Conservation (phyloP, 1,140 invertebrate species). For the Pseudoatta argentina region DNA sequence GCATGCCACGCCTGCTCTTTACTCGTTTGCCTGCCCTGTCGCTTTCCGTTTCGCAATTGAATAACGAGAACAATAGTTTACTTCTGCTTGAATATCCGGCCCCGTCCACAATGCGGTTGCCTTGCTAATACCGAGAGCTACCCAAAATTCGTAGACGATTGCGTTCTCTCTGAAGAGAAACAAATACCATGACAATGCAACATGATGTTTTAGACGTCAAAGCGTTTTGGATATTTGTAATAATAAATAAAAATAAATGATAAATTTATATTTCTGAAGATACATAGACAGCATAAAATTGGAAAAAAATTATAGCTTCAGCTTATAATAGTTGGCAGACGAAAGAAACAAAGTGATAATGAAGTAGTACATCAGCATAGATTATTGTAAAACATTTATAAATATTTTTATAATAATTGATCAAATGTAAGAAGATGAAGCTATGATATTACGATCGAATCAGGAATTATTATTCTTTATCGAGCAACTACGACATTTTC, state of each 20-base stretch:
- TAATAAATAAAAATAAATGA: not conserved
- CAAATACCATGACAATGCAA: constrained; percentile 41
- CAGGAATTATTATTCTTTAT: not conserved
- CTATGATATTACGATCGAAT: not conserved
- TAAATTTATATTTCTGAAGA: not conserved
- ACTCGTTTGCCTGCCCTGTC: constrained; percentile 63
- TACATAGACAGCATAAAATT: not conserved
- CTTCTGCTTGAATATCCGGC: constrained; percentile 73
- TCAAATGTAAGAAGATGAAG: not conserved
- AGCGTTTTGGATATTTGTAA: not conserved
- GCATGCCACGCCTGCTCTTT: constrained; percentile 65
- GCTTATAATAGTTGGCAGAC: not conserved
- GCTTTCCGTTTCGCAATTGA: constrained; percentile 75
- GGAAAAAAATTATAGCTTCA: not conserved
- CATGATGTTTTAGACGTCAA: not conserved
- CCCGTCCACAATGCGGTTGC: constrained; percentile 15
- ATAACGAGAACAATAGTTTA: constrained; percentile 79
- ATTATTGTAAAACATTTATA: constrained; percentile 5
- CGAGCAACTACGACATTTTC: not conserved
- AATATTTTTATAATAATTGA: constrained; percentile 2
- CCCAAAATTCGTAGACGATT: constrained; percentile 40
- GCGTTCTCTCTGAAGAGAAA: constrained; percentile 9
- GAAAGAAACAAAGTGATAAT: not conserved
- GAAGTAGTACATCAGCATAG: not conserved
- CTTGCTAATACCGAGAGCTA: constrained; percentile 49